Evolutionary conservation across 2,797 vertebrate species (phyloP).

Genomic region (Ammospiza maritima): DNA sequence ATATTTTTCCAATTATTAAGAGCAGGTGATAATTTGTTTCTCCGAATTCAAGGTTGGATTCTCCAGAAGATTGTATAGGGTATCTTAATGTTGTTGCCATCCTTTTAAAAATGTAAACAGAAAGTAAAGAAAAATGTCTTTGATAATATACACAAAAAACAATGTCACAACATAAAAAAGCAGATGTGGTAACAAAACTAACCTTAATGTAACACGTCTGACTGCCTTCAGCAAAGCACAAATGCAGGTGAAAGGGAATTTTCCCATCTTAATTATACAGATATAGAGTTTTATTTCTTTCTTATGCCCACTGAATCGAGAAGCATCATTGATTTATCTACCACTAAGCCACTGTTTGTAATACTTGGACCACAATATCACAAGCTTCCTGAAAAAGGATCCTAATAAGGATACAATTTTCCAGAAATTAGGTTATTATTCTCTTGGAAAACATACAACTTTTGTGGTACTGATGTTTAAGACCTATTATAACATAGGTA

Average conservation of each 20-base stretch:
- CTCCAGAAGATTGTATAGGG: neutral
- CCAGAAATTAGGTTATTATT: neutral
- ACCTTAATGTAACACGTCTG: accelerated
- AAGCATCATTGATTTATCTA: neutral
- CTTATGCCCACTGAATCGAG: neutral
- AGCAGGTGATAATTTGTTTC: neutral
- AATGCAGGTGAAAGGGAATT: neutral
- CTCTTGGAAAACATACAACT: neutral
- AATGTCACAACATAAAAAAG: neutral
- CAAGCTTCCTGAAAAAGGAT: neutral
- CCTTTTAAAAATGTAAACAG: neutral
- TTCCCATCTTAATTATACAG: neutral
- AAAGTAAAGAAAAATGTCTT: neutral
- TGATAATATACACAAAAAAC: neutral
- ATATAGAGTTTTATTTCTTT: neutral
- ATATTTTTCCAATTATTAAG: neutral
- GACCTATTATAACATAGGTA: neutral
- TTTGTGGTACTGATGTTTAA: neutral
- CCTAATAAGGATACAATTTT: neutral
- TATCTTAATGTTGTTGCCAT: neutral
- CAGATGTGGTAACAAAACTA: neutral
- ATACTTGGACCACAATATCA: neutral
- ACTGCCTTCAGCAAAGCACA: neutral
- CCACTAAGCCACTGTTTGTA: neutral
- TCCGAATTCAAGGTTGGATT: neutral